Evolutionary conservation across 2,797 vertebrate genomes (phyloP).

Genomic region (Eidolon dupreanum): DNA sequence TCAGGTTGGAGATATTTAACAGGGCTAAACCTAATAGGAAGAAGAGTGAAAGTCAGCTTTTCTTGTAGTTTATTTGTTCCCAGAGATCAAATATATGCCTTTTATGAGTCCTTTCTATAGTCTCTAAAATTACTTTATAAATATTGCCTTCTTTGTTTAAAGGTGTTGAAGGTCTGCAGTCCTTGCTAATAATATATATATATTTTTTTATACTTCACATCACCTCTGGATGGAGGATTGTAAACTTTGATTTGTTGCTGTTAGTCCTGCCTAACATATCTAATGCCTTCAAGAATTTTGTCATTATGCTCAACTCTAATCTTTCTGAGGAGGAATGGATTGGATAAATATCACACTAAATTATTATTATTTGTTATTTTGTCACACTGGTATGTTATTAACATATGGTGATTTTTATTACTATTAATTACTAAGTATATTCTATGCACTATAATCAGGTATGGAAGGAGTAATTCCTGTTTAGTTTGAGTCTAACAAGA

Average conservation of each 20-base stretch:
- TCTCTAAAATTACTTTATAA: background rate
- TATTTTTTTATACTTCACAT: background rate
- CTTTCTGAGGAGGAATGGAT: background rate
- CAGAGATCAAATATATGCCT: background rate
- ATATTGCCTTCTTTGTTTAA: background rate
- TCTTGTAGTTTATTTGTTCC: background rate
- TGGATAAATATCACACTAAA: background rate
- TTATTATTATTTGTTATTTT: background rate
- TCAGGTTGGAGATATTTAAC: background rate
- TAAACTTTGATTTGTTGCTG: background rate
- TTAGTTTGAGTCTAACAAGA: background rate
- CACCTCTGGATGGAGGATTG: background rate
- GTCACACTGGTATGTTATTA: background rate
- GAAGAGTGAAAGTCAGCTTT: slow-evolving; percentile 11
- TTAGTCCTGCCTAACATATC: background rate
- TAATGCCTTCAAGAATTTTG: background rate
- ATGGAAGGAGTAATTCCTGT: background rate
- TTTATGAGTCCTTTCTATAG: background rate
- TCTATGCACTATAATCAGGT: background rate
- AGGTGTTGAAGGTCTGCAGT: background rate
- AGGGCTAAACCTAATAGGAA: background rate
- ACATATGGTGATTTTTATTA: background rate
- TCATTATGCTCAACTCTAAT: background rate
- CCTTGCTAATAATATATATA: background rate
- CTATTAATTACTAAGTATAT: background rate